These are phyloP conservation scores for Mormyrus iriodes DNA, from an alignment of 2,113 vertebrate species.

Conservation along the genomic window DNA sequence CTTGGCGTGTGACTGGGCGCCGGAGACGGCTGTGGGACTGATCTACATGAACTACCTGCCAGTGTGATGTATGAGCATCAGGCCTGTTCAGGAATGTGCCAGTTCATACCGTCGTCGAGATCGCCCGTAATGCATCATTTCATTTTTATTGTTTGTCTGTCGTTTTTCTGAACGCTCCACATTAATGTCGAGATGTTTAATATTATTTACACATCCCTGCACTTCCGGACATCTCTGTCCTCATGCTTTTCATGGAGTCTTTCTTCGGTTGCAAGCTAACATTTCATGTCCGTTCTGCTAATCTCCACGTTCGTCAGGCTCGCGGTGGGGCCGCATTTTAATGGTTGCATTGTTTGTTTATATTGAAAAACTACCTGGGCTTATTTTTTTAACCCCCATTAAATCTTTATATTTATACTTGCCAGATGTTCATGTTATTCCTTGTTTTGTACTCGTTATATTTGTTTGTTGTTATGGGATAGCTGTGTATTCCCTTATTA, in stretches of 20 bases:
- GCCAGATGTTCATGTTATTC: conserved; percentile 3
- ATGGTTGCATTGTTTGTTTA: conserved; percentile 80
- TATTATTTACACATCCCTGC: background rate
- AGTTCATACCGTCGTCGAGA: background rate
- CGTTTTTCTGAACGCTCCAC: background rate
- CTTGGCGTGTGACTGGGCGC: background rate
- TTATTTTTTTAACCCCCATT: conserved; percentile 99
- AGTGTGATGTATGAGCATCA: background rate
- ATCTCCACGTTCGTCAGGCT: background rate
- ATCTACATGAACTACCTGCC: background rate
- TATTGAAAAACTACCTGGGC: conserved; percentile 98
- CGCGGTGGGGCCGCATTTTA: conserved; percentile 27
- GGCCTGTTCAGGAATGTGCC: background rate
- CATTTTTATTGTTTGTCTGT: background rate
- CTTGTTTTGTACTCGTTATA: background rate
- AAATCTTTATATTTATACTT: conserved; percentile 99
- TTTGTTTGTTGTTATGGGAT: conserved; percentile 21
- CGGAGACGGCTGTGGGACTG: background rate
- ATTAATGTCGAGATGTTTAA: background rate
- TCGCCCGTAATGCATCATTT: background rate
- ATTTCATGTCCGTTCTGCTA: background rate
- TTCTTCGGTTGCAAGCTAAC: background rate
- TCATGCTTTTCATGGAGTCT: background rate
- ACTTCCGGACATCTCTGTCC: background rate
- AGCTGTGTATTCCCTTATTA: conserved; percentile 12